Conservation (phyloP, 2,797 vertebrate genomes). For the Crocidura indochinensis region DNA sequence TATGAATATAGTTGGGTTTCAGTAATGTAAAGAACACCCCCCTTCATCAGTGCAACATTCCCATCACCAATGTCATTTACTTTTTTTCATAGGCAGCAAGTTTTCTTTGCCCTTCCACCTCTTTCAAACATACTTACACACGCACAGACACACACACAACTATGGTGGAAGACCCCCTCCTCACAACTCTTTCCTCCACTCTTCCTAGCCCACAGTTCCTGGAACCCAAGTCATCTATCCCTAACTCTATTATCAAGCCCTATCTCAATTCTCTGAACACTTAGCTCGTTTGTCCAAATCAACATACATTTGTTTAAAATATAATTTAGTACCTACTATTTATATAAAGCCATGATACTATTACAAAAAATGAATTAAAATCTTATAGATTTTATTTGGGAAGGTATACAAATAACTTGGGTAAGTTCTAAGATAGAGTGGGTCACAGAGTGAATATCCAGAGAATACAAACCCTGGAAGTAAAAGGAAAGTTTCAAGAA, state of each 20-base stretch:
- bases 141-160: not conserved
- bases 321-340: not conserved
- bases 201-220: not conserved
- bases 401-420: not conserved
- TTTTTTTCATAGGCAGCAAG: not conserved
- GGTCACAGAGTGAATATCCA: not conserved
- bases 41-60: too few species aligned
- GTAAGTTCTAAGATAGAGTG: not conserved
- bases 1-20: too few species aligned
- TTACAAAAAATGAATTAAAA: not conserved
- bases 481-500: too few species aligned
- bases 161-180: not conserved
- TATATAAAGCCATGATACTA: not conserved
- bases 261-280: too few species aligned
- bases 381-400: not conserved
- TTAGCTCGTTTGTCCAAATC: not conserved
- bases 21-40: too few species aligned
- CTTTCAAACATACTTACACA: not conserved
- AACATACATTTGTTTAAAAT: not conserved
- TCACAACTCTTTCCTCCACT: not conserved
- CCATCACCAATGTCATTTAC: too few species aligned
- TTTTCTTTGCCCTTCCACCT: not conserved
- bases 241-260: too few species aligned
- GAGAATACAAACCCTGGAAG: too few species aligned
- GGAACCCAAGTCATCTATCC: not conserved